Evolutionary conservation across 2,797 vertebrate species (phyloP).

Genomic region (Allobates femoralis): DNA sequence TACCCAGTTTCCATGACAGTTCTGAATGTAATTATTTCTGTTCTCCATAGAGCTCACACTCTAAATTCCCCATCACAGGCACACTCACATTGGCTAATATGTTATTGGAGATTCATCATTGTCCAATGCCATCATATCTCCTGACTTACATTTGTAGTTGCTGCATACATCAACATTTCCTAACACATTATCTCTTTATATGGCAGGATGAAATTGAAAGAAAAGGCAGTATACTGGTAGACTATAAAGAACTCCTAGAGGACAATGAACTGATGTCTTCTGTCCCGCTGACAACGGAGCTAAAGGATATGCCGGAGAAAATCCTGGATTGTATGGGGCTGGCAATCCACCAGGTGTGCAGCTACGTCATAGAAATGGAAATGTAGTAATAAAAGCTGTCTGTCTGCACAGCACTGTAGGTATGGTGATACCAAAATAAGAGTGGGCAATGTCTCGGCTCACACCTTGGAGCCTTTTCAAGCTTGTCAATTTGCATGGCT

Average conservation of each 20-base stretch:
- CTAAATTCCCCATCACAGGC: too few relatives aligned
- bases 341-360: constrained; percentile 91
- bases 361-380: background rate
- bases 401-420: too few relatives aligned
- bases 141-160: too few relatives aligned
- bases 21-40: too few relatives aligned
- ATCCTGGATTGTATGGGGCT: constrained; percentile 90
- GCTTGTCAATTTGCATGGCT: too few relatives aligned
- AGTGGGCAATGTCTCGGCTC: too few relatives aligned
- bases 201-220: constrained; percentile 95
- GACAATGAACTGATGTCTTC: constrained; percentile 73
- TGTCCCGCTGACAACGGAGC: constrained; percentile 79
- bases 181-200: constrained; percentile 44
- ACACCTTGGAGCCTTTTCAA: too few relatives aligned
- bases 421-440: too few relatives aligned
- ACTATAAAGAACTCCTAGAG: constrained; percentile 86
- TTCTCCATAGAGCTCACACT: too few relatives aligned
- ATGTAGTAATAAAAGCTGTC: background rate
- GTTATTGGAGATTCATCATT: background rate
- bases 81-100: background rate
- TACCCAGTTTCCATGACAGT: too few relatives aligned
- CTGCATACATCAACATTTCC: background rate
- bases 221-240: constrained; percentile 94
- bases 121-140: background rate
- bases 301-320: constrained; percentile 90